Evolutionary conservation across 2,113 vertebrate genomes (phyloP), one percentile per base, ranked within the genome.

Genomic region (Etia nguti): DNA sequence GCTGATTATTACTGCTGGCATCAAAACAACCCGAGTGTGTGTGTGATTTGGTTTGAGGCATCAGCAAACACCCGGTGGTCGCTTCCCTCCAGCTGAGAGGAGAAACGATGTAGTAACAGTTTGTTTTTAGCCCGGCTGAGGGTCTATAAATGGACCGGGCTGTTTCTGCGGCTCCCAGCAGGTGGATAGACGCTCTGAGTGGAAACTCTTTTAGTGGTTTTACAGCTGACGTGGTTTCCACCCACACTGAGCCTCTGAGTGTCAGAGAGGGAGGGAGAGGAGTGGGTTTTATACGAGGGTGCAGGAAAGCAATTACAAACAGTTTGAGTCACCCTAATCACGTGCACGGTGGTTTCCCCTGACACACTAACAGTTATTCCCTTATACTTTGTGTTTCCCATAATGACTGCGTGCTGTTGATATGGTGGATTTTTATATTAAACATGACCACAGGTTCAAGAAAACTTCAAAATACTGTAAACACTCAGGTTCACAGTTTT

Each of bases 161-260:
- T 34, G 43, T 57, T 52, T 77, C 46, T 43, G 43, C 83, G 31
- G 75, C 11, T 90, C 88, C 86, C 86, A 83, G 88, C 80, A 80
- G 88, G 87, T 79, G 85, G 70, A 73, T n/a, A 8, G 77, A 31
- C 0, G 2, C 65, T 56, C 50, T 6, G 38, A 79, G 75, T 84
- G 84, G 91, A 70, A 90, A 68, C 65, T 86, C 86, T 86, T 88
- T 6, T 85, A 88, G 73, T 70, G 87, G n/a, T 60, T 65, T 54
- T 38, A 70, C 75, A 73, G 83, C 80, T 88, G 89, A 91, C 70
- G 79, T 82, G 46, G 43, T 65, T 86, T 84, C 65, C 81, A 15
- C 87, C 81, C 87, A 86, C 85, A 1, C 26, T 5, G 41, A 75
- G 50, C 50, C 15, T 1, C 55, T 20, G 56, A 54, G 41, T 75